Percentiles rank a stretch among this genome's conserved stretches.
These are phyloP conservation scores for Florisuga fusca DNA, from an alignment of 2,797 vertebrate species.

Conservation along the genomic window DNA sequence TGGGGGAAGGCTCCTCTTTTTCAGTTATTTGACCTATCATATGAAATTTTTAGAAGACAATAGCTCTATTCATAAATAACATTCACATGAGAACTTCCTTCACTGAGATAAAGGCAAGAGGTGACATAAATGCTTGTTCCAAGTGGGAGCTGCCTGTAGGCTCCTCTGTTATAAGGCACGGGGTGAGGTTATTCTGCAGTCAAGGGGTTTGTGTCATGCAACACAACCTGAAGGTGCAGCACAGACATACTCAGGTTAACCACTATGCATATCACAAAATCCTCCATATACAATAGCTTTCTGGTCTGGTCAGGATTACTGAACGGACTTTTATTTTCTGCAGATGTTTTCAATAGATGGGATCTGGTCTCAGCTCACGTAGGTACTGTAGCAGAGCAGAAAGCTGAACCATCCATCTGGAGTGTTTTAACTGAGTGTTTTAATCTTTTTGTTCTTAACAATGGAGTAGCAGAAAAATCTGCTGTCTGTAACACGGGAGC, in stretches of 20 bases:
- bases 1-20: background rate
- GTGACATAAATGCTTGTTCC: background rate
- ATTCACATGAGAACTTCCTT: background rate
- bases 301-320: background rate
- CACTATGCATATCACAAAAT: background rate
- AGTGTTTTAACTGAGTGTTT: background rate
- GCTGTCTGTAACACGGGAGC: background rate
- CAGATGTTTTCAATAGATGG: background rate
- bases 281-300: background rate
- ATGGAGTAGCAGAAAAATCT: background rate
- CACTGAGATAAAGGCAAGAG: background rate
- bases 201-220: background rate
- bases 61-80: background rate
- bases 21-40: background rate
- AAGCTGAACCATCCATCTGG: no score
- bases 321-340: background rate
- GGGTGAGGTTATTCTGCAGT: background rate
- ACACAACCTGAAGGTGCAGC: background rate
- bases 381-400: no score
- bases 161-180: rapidly evolving
- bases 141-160: background rate
- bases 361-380: no score
- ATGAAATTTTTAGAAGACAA: background rate
- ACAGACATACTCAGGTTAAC: background rate
- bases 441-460: background rate